Base-by-base conservation (phyloP, 2,888 invertebrate genomes). In the Drosophila kokeensis region DNA sequence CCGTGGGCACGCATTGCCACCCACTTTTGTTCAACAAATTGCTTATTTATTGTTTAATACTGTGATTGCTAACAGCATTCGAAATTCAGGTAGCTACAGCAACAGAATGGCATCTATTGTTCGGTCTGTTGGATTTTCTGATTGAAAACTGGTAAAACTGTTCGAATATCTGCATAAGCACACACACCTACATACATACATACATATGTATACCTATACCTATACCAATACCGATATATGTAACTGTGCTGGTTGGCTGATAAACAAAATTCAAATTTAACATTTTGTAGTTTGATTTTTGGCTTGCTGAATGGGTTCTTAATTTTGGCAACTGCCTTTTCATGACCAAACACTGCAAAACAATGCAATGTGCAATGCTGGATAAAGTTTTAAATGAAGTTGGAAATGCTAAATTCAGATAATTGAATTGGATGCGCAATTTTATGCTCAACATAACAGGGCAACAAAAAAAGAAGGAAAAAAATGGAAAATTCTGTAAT, bases 1-100 rank as follows among this genome's bases (percentile, higher is more conserved):
- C 66, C 54, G 38, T 21, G 30, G 21, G 18, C 21, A 45, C 24
- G 8, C 24, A 45, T 15, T 24, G n/a, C 27, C 45, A 13, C 29
- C 49, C 64, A 52, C 68, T 63, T 58, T 76, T 88, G 85, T 74
- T 68, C 67, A 79, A 72, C 82, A 90, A 89, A 89, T 86, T 90
- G 86, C 82, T 81, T 90, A 87, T 87, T 87, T 87, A 90, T 90
- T 90, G 91, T 90, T 88, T 78, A 90, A 87, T 90, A 82, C 88
- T 82, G 73, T 74, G 81, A 81, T 87, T 78, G 79, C 79, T 65
- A 90, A 82, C 86, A 80, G 75, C 88, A 89, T 82, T 84, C 82
- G 62, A 68, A 73, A 72, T 75, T 72, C 70, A 55, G 63, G 49
- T 55, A 64, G 67, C 59, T 65, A 69, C 52, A 49, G 50, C 36